Base-by-base conservation (phyloP, 1,140 invertebrate species). In the Andrena cerasifolii region DNA sequence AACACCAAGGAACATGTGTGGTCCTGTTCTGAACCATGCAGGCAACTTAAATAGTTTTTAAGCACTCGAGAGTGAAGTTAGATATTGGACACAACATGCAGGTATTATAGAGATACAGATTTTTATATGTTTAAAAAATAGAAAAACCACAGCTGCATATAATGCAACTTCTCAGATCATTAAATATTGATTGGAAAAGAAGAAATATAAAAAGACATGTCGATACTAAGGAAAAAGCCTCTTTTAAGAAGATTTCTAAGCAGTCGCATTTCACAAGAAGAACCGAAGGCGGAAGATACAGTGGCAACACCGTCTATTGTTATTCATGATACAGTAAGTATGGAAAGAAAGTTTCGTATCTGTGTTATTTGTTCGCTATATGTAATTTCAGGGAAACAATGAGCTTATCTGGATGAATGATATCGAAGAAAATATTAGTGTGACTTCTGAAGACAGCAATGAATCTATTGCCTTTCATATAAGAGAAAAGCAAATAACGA, bases 381-480 rank as follows among this genome's bases (percentile, higher is more conserved):
- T 54, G 24, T 72, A n/a, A n/a, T 65, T 84, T 54, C 33, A 89
- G 86, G 79, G 70, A 14, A 71, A 85, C 21, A 59, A 76, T 33
- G 87, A 87, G 66, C 86, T 87, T 21, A 85, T 90, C 47, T 89
- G 90, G 88, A 84, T 90, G 85, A 86, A 87, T 0, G 83, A 88
- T 45, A 51, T 88, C 21, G 83, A 86, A 45, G 18, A 53, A 12
- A 68, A 65, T 10, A n/a, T n/a, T n/a, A 91, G 89, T 62, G 91
- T 91, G 26, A 88, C 89, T 1, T 91, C 91, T 0, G 91, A 92
- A 28, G 82, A 78, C 0, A 87, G 86, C 51, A 86, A 87, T 14
- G 79, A 86, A 24, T 87, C 84, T 8, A 40, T 74, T 10, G 67
- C 49, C 0, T 89, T 83, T 63, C 66, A 86, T 7, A 91, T 84